Evolutionary conservation across 2,888 invertebrate species (phyloP), one percentile per base, ranked within the genome.

Genomic region (Unio pictorum): DNA sequence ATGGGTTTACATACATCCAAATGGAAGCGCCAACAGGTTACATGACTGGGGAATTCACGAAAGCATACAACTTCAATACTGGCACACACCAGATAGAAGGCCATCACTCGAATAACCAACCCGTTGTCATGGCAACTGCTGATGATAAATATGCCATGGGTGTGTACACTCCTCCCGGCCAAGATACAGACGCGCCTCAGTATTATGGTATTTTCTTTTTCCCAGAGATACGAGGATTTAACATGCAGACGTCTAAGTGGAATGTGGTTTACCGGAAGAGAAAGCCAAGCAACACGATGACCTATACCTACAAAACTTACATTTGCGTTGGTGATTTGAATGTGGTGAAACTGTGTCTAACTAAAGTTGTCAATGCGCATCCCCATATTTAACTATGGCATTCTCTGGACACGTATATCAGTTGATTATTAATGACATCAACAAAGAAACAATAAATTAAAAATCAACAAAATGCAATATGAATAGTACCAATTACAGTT

Each of bases 11-110:
- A 4, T 45, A 45, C 45, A 45, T 45, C 15, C 77, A 79, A 20
- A 71, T 81, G 67, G 79, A 77, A 61, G 69, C 77, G 7, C 79
- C 80, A 0, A 72, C 80, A 1, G 74, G 71, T 0, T 81, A 81
- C 64, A 60, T 81, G 72, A 67, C 73, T 11, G 69, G 74, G 1
- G 79, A 81, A 15, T 79, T 80, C 58, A 71, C 68, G 0, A 60
- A 63, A 28, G n/a, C 63, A n/a, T 70, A 61, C 28, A 72, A 71
- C 54, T 74, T 74, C 17, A 73, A 77, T 62, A 64, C 66, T 6
- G 8, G 23, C 1, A 76, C 69, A 3, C 45, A 64, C n/a, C 66
- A 71, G 4, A 59, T 72, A 6, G 66, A 69, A 34, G 55, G 58
- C n/a, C 68, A 72, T 20, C 64, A 73, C 30, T 68, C 57, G 17